phyloP scores from a whole-genome alignment of 2,113 vertebrate genomes.

The Nymphicus hollandicus region DNA sequence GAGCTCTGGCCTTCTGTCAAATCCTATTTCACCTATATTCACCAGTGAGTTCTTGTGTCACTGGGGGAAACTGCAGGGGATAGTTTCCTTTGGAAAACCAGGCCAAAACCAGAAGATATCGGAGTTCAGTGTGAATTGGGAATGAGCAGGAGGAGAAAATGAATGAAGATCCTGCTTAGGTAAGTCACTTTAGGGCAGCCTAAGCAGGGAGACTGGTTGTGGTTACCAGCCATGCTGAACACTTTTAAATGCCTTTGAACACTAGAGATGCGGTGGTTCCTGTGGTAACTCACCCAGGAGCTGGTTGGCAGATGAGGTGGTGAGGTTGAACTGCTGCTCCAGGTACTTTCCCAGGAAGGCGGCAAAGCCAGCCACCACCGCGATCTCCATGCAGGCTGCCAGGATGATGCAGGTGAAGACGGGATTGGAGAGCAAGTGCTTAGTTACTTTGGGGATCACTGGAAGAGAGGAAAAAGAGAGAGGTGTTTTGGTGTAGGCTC shows the following conservation, averaged over 20 bases:
- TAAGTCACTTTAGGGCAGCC: background rate
- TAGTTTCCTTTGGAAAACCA: background rate
- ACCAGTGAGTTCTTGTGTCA: background rate
- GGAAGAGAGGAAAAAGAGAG: background rate
- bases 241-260: background rate
- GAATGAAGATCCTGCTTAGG: background rate
- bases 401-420: constrained; percentile 97
- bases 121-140: background rate
- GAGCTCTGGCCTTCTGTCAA: background rate
- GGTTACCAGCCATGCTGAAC: background rate
- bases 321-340: constrained; percentile 98
- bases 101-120: background rate
- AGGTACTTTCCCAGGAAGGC: constrained; percentile 97
- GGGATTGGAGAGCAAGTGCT: constrained; percentile 93
- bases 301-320: constrained; percentile 96
- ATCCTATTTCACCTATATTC: background rate
- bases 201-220: background rate
- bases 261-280: background rate
- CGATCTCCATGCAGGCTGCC: constrained; percentile 97
- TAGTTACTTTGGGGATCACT: constrained; percentile 98
- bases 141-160: background rate
- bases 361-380: constrained; percentile 92
- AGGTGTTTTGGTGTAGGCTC: background rate
- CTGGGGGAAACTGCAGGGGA: background rate
- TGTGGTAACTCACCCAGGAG: constrained; percentile 83